Evolutionary conservation across 2,888 invertebrate genomes (phyloP).

Genomic region (Drosophila koepferae): DNA sequence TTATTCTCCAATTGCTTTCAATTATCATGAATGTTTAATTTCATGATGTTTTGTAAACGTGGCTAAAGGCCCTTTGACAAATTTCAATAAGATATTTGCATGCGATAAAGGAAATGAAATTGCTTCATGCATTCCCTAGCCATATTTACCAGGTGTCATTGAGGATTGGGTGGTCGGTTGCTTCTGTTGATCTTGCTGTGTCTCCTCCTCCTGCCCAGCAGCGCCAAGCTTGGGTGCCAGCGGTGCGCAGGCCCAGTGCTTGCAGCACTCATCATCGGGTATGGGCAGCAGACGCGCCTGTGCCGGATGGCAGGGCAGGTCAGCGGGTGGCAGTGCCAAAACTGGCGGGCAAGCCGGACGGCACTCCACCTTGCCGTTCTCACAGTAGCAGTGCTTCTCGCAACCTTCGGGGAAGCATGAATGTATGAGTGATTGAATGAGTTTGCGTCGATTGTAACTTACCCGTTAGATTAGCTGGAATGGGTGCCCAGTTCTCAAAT

Average conservation of each 20-base stretch:
- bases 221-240: conserved; percentile 78
- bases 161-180: conserved; percentile 13
- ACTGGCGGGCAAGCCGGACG: conserved; percentile 92
- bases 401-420: conserved; percentile 87
- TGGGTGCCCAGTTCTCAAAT: conserved; percentile 91
- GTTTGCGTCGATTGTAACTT: conserved; percentile 37
- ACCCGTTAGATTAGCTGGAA: conserved; percentile 90
- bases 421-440: conserved; percentile 15
- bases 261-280: conserved; percentile 93
- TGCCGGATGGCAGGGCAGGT: conserved; percentile 89
- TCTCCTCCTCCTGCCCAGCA: conserved; percentile 32
- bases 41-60: neutral
- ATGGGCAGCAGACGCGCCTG: conserved; percentile 88
- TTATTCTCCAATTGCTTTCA: conserved; percentile 29
- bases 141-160: conserved; percentile 75
- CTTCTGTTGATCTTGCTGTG: conserved; percentile 25
- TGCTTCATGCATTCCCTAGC: conserved; percentile 22
- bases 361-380: conserved; percentile 94
- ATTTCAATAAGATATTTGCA: conserved; percentile 22
- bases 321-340: conserved; percentile 90
- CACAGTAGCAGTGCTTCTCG: conserved; percentile 94
- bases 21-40: conserved; percentile 9
- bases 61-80: neutral
- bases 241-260: conserved; percentile 89
- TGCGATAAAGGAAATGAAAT: conserved; percentile 31